These are phyloP conservation scores for Neuroterus valhalla DNA, from an alignment of 1,140 invertebrate genomes.

Conservation along the genomic window DNA sequence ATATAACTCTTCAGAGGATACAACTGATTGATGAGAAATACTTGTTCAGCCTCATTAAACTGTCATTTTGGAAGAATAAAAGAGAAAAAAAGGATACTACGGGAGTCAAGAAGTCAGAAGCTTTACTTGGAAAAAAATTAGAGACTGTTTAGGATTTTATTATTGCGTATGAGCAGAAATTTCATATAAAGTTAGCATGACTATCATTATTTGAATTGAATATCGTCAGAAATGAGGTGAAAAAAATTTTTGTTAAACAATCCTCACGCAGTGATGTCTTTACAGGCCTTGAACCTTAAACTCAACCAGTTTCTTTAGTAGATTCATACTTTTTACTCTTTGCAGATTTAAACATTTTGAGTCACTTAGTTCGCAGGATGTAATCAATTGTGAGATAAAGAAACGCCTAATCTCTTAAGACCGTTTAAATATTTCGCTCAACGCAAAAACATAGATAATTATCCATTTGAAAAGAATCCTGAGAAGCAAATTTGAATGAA, in stretches of 20 bases:
- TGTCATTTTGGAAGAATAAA: not conserved
- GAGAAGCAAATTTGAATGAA: no score
- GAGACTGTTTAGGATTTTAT: not conserved
- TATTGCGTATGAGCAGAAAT: not conserved
- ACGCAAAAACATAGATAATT: no score
- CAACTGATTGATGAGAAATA: slow-evolving; percentile 5
- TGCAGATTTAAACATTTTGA: no score
- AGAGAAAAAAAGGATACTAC: not conserved
- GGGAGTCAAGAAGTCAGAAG: not conserved
- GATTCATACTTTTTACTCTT: no score
- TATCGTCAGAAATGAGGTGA: not conserved
- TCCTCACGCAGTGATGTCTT: not conserved
- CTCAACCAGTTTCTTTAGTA: no score
- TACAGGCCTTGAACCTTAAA: no score
- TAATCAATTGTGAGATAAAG: no score
- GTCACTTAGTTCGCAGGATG: no score
- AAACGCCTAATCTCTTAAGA: no score
- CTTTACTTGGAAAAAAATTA: not conserved
- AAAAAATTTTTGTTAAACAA: not conserved
- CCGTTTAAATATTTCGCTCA: no score
- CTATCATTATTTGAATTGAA: not conserved
- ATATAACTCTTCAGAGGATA: not conserved
- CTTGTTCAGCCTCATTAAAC: not conserved
- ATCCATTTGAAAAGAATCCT: no score
- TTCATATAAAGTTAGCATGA: not conserved